Base-by-base conservation (phyloP, 2,797 vertebrate genomes). In the Hafferia zeledoni region DNA sequence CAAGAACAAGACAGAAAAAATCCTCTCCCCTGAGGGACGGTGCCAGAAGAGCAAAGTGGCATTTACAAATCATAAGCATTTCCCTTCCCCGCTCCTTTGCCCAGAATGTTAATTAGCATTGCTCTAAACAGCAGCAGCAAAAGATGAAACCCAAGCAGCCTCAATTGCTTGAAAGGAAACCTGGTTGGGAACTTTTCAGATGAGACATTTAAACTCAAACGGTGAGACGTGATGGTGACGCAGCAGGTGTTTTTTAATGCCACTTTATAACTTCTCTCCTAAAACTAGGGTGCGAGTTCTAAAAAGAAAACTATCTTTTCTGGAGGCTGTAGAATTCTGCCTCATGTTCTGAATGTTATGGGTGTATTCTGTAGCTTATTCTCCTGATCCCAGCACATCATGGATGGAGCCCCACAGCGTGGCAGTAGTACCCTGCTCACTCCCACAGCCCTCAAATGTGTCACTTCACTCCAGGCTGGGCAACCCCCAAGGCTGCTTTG, bases 31-130 rank as follows among this genome's bases (percentile, higher is more conserved):
- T 0, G 83, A 95, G 82, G 55, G 76, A 77, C 0, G 8, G 41
- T 12, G 46, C 67, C 83, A 82, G 90, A 93, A 94, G 91, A 92
- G 82, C 82, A 59, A 94, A 92, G 56, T 93, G 77, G 94, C 93
- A 94, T 96, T 96, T 95, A 93, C 86, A 91, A 93, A 92, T 90
- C 94, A 71, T 46, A 95, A 89, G 82, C 87, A 24, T 70, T 90
- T 96, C 72, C 57, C 65, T 78, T 87, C 75, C 11, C 49, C 22
- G 75, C 91, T 96, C 94, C 80, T 82, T 96, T 87, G 77, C 91
- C 77, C 87, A 85, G 94, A 95, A 96, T 93, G 72, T 93, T 96
- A 94, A 96, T 96, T 76, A 95, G 85, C 28, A 23, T 56, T 74
- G 77, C 64, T 81, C 75, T n/a, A 87, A 94, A 91, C 80, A 76